phyloP scores from a whole-genome alignment of 2,888 invertebrate genomes.

The Rhogogaster chlorosoma region DNA sequence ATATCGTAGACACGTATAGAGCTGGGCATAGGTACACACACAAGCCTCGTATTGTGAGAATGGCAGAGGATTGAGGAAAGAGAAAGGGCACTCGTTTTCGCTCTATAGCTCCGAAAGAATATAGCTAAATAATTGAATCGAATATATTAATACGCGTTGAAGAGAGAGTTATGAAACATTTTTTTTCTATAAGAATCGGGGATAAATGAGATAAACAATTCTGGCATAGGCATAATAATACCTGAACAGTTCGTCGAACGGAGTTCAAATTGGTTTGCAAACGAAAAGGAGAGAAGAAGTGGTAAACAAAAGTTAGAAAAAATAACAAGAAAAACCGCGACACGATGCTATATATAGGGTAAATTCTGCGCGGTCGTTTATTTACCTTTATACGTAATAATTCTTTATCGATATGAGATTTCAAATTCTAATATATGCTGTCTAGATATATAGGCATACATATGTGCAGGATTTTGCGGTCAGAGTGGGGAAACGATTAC shows the following conservation, averaged over 20 bases:
- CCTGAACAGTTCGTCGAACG: neutral
- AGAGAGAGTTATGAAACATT: no score
- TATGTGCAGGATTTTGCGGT: neutral
- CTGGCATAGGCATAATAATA: neutral
- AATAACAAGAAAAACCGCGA: neutral
- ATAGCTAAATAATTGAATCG: no score
- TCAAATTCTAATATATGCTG: neutral
- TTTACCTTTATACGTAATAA: neutral
- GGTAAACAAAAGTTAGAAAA: neutral
- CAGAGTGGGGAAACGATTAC: neutral
- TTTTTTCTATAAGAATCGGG: neutral
- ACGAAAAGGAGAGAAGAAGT: neutral
- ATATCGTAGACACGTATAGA: neutral
- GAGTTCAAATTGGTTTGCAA: constrained; percentile 33
- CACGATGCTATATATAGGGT: neutral
- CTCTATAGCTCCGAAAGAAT: neutral
- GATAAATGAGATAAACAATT: neutral
- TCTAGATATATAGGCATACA: neutral
- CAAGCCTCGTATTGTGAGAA: neutral
- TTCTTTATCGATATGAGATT: neutral
- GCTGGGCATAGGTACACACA: neutral
- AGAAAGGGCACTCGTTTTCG: neutral
- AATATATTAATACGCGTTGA: no score
- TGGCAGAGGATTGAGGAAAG: neutral
- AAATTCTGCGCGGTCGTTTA: neutral